Base-by-base conservation (phyloP, 2,113 vertebrate species). In the Laterallus jamaicensis region DNA sequence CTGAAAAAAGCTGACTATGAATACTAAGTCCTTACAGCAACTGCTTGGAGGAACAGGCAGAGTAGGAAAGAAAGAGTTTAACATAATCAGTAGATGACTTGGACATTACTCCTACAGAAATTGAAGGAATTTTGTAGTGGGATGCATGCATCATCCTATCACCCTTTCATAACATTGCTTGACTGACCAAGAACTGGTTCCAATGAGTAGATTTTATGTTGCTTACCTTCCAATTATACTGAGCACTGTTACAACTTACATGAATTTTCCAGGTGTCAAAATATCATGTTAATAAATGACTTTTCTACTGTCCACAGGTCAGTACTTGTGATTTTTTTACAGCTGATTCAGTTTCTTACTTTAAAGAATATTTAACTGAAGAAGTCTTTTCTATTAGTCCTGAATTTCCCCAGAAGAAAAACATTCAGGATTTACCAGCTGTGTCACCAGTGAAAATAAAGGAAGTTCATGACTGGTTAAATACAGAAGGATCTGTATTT, bases 71-170 rank as follows among this genome's bases (percentile, higher is more conserved):
- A 79, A 56, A 59, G n/a, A 81, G 18, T 78, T 95, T 86, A 92
- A 82, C 52, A 50, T 21, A 92, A 69, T 82, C 58, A 42, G 55
- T 76, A 68, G 82, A 55, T 81, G 64, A 22, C 50, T 91, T 82
- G 40, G 56, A 71, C 74, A 52, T 42, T 91, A 89, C 88, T 95
- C 81, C 88, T 66, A 88, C 66, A 78, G 81, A 88, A 93, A 89
- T 91, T 4, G 76, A 88, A 91, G 69, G 77, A 89, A 95, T 97
- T 94, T 91, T 94, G 50, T 63, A 80, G 95, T 95, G 59, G 96
- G 92, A 86, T 69, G 88, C 37, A 62, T 60, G 29, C 67, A 73
- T 70, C 83, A 84, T 84, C 15, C 22, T 88, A 70, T 76, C 62
- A 62, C 21, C 16, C 73, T 93, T 96, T 89, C 44, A 58, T 62